Base-by-base conservation (phyloP, 2,888 invertebrate species). In the Tetanocera ferruginea region DNA sequence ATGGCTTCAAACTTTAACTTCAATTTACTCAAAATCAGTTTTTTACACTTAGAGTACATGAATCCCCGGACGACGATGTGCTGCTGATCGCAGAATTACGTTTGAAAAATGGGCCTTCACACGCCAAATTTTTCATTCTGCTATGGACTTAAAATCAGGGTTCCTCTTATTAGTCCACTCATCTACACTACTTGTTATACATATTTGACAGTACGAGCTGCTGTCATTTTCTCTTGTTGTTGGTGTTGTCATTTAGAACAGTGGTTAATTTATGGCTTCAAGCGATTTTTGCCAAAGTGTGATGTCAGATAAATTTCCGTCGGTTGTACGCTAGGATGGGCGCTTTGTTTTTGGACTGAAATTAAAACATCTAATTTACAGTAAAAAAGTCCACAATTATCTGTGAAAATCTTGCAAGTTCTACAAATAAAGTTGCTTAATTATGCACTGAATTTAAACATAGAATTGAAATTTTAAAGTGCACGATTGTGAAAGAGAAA, bases 281-380 rank as follows among this genome's bases (percentile, higher is more conserved):
- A 67, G 66, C 66, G 5, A 31, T 23, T 60, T 37, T 67, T 43
- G 43, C 67, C 67, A 55, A 71, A 52, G 70, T 71, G 70, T 73
- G 73, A 62, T 73, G 49, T 73, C 73, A 73, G 73, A 73, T 73
- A 43, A 62, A 62, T 62, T 73, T 51, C 43, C 25, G 6, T 62
- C 60, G 62, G 51, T 43, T 25, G 19, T 19, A 28, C 19, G 51
- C 25, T 25, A 64, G 62, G 62, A 37, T 73, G 73, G 73, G 23
- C 49, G 60, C 19, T 28, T 34, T 73, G 62, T 73, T 60, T 28
- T 25, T 25, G 5, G 25, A 6, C 25, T 73, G 6, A 43, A 37
- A 25, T 23, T 28, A 71, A 28, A 28, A 34, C 17, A n/a, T 3
- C 23, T 6, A 70, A 34, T 60, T 6, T 14, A 25, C 19, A 73